phyloP scores from a whole-genome alignment of 1,140 invertebrate genomes.

The Heliconius eleuchia region DNA sequence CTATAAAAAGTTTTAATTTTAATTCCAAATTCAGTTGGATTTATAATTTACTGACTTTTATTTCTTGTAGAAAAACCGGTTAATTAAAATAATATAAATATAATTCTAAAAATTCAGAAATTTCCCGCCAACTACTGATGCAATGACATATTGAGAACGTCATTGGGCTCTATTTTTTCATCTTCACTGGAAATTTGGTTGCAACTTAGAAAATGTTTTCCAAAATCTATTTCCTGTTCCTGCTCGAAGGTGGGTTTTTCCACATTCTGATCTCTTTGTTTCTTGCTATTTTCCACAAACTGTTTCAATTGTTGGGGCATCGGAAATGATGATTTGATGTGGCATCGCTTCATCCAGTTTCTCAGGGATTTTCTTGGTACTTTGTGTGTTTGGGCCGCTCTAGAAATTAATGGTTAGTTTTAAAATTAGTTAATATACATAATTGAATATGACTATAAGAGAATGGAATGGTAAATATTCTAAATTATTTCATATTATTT shows the following conservation, averaged over 20 bases:
- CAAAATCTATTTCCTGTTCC: conserved; percentile 56
- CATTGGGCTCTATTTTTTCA: conserved; percentile 46
- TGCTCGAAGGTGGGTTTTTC: conserved; percentile 28
- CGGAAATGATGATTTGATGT: conserved; percentile 80
- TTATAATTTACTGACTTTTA: too few species aligned
- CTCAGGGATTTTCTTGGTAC: conserved; percentile 79
- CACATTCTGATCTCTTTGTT: conserved; percentile 63
- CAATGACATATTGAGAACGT: conserved; percentile 65
- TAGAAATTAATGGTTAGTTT: conserved; percentile 45
- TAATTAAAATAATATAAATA: too few species aligned
- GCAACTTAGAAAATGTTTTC: conserved; percentile 63
- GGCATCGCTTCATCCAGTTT: conserved; percentile 82
- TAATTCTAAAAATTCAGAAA: too few species aligned
- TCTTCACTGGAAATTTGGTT: conserved; percentile 63
- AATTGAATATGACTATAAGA: too few species aligned
- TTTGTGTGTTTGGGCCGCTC: conserved; percentile 81
- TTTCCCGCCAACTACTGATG: background rate
- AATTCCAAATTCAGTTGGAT: too few species aligned
- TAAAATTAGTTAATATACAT: too few species aligned
- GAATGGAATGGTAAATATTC: too few species aligned
- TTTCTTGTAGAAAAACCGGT: too few species aligned
- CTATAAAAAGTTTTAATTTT: too few species aligned
- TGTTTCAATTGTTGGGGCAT: conserved; percentile 81
- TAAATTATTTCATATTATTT: too few species aligned
- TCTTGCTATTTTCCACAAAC: conserved; percentile 79